Conservation (phyloP, 2,113 vertebrate species). For the Indri indri region DNA sequence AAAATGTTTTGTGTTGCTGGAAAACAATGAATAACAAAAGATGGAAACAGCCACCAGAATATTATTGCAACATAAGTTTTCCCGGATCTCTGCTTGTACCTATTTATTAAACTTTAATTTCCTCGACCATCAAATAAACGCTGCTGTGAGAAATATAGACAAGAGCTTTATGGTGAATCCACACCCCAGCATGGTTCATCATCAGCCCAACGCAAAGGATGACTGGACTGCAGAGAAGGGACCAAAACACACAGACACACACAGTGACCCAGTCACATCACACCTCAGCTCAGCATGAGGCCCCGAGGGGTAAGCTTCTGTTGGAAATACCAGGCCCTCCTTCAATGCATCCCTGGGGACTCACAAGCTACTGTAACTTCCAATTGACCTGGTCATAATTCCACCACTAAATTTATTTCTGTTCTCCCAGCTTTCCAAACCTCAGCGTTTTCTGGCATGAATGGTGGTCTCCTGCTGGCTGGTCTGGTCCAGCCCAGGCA, state of each 20-base stretch:
- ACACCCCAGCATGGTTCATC: rapidly evolving
- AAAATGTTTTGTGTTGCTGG: background rate
- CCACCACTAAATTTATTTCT: background rate
- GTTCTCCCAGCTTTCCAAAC: background rate
- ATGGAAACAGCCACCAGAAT: background rate
- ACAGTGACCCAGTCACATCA: rapidly evolving
- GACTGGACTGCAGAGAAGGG: background rate
- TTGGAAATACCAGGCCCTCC: background rate
- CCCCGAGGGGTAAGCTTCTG: background rate
- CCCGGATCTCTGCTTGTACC: background rate
- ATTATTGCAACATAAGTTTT: background rate
- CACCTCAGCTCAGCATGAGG: background rate
- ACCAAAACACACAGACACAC: background rate
- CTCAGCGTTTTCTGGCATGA: background rate
- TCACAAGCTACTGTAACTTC: rapidly evolving
- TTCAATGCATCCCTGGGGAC: background rate
- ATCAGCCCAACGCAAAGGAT: background rate
- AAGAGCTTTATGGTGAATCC: background rate
- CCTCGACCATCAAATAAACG: background rate
- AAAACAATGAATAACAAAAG: background rate
- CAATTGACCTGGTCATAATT: rapidly evolving
- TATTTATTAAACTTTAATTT: background rate
- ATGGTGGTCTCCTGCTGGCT: background rate
- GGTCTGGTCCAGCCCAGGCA: background rate
- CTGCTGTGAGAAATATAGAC: background rate